Evolutionary conservation across 2,113 vertebrate genomes (phyloP).

Genomic region (Pelusios castaneus): DNA sequence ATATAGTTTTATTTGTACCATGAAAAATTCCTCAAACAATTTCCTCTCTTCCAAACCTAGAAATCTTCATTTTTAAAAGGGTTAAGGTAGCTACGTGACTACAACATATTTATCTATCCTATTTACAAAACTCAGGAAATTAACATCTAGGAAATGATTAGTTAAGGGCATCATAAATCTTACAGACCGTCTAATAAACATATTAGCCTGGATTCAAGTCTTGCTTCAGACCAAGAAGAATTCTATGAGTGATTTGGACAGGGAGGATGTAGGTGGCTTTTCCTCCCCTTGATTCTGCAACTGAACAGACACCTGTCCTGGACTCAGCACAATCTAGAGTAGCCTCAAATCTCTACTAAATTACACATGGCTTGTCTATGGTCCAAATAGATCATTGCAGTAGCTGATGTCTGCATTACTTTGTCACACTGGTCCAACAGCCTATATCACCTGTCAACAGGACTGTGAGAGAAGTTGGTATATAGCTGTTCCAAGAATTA

Average conservation of each 20-base stretch:
- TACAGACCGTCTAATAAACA: neutral
- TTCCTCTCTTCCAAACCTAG: neutral
- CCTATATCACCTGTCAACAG: neutral
- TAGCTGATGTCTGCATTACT: neutral
- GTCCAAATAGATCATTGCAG: neutral
- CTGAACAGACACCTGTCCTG: neutral
- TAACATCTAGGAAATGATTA: slow-evolving; percentile 42
- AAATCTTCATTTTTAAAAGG: neutral
- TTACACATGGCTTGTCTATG: neutral
- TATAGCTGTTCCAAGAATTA: too few species aligned
- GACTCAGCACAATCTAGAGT: accelerated
- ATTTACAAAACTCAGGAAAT: slow-evolving; percentile 27
- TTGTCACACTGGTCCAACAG: accelerated
- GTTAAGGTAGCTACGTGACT: neutral
- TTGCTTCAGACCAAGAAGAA: neutral
- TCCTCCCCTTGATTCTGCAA: accelerated
- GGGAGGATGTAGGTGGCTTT: neutral
- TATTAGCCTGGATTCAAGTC: neutral
- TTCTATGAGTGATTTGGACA: neutral
- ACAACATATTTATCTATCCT: neutral
- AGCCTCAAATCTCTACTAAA: neutral
- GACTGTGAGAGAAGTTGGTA: neutral
- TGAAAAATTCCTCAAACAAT: neutral
- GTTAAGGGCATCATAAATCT: slow-evolving; percentile 46
- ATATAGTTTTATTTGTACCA: neutral